These are phyloP conservation scores for Microtus richardsoni DNA, from an alignment of 2,113 vertebrate species.

Conservation along the genomic window DNA sequence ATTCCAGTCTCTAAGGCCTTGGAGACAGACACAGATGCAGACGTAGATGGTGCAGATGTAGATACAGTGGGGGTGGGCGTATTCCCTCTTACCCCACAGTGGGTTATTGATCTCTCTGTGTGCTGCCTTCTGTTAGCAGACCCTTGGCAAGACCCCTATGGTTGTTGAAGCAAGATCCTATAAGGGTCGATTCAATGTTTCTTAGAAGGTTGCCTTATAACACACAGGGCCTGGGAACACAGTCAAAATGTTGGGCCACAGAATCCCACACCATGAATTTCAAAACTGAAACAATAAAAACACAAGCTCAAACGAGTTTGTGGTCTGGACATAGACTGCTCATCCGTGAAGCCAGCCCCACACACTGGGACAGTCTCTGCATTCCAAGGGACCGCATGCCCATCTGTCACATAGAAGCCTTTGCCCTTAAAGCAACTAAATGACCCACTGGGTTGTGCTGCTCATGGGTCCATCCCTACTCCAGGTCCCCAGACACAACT, in stretches of 20 bases:
- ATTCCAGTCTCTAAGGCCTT: fast-evolving
- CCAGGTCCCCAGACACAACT: no score
- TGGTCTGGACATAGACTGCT: fast-evolving
- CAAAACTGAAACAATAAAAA: background rate
- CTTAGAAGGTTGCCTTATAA: no score
- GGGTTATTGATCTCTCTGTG: background rate
- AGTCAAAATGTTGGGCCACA: background rate
- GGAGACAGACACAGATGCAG: background rate
- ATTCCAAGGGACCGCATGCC: background rate
- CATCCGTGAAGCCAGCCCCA: background rate
- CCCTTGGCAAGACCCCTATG: background rate
- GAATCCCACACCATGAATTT: background rate
- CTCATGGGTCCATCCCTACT: background rate
- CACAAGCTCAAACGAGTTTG: background rate
- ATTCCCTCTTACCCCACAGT: background rate
- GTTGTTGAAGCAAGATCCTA: background rate
- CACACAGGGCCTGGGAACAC: background rate
- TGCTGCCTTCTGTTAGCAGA: background rate
- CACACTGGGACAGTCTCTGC: background rate
- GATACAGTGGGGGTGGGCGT: background rate
- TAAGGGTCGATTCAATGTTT: background rate
- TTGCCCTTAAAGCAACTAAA: background rate
- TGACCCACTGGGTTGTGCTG: background rate
- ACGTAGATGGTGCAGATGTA: background rate
- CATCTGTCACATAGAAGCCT: background rate